Conservation (phyloP, 2,888 invertebrate species). For the Physocephala rufipes region DNA sequence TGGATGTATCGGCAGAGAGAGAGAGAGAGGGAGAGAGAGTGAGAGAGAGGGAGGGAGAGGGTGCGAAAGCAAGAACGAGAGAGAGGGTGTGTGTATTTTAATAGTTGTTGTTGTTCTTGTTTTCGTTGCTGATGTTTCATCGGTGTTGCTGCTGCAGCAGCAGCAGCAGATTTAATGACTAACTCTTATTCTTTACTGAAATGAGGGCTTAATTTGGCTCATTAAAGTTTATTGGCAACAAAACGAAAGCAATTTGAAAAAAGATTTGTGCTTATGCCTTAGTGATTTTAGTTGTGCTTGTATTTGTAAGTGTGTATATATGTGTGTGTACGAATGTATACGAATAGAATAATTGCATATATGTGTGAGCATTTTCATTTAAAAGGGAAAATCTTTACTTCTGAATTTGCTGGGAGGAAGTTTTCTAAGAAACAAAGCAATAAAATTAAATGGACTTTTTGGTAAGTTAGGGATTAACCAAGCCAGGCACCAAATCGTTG, state of each 20-base stretch:
- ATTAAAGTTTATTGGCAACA: slow-evolving; percentile 1
- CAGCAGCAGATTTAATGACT: neutral
- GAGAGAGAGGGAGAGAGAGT: neutral
- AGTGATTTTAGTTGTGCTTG: no score
- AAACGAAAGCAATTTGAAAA: neutral
- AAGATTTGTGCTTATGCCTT: neutral
- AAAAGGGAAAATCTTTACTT: no score
- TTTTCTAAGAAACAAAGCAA: no score
- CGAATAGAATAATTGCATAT: neutral
- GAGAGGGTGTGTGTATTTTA: neutral
- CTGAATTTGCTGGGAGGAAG: no score
- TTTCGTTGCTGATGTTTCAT: neutral
- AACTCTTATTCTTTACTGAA: neutral
- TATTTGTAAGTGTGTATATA: neutral
- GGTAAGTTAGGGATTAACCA: no score
- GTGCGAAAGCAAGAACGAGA: no score
- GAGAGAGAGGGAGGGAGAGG: no score
- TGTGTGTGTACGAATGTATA: neutral
- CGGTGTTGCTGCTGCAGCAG: no score
- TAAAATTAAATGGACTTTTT: no score
- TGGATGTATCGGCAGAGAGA: neutral
- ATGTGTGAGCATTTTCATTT: no score
- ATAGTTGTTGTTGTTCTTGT: neutral
- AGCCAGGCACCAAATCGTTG: no score
- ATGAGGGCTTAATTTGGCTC: neutral